Percentiles rank a stretch among this genome's conserved stretches.
Conservation (phyloP, 2,797 vertebrate genomes). For the Pithecia hirsuta region DNA sequence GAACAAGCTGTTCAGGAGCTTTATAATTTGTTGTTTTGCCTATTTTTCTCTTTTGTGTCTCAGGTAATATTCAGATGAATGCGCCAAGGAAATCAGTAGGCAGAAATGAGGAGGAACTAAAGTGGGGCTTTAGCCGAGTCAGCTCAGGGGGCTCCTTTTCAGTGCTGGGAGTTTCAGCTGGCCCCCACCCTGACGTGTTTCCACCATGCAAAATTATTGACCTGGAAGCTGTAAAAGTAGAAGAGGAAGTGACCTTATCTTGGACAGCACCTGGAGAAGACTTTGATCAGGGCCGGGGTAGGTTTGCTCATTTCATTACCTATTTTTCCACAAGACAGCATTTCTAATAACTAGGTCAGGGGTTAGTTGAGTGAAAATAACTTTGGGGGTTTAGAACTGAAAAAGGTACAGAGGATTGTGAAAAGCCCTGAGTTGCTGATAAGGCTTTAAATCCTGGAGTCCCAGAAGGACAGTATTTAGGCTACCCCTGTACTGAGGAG, state of each 20-base stretch:
- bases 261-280: slow-evolving; percentile 85
- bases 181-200: slow-evolving; percentile 66
- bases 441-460: not conserved
- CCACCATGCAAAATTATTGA: slow-evolving; percentile 84
- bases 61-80: slow-evolving; percentile 82
- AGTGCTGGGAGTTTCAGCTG: slow-evolving; percentile 46
- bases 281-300: slow-evolving; percentile 84
- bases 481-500: not conserved
- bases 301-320: not conserved
- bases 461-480: not conserved
- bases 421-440: not conserved
- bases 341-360: not conserved
- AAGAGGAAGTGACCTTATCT: slow-evolving; percentile 75
- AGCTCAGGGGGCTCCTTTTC: slow-evolving; percentile 78
- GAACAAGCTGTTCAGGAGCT: not conserved
- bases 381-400: not conserved
- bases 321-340: not conserved
- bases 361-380: not conserved
- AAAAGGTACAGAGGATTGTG: not conserved
- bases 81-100: slow-evolving; percentile 64
- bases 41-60: not conserved
- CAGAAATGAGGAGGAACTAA: slow-evolving; percentile 28
- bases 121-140: slow-evolving; percentile 75
- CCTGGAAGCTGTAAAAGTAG: slow-evolving; percentile 74
- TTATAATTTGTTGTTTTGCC: not conserved